These are phyloP conservation scores for Silurus glanis DNA, from an alignment of 2,113 vertebrate genomes.

Conservation along the genomic window DNA sequence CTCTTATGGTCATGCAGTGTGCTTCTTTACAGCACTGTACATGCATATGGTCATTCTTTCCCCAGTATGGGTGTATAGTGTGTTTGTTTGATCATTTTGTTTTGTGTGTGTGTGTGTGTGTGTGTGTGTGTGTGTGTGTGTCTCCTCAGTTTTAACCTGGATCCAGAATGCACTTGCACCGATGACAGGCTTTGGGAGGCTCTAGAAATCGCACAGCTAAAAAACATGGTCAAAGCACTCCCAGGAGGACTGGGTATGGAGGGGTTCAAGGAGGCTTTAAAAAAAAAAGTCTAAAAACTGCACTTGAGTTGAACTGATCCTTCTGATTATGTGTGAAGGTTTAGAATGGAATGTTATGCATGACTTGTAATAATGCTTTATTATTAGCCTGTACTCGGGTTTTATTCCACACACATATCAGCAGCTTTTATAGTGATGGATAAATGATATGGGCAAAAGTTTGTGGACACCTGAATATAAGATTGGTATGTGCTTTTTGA, in stretches of 20 bases:
- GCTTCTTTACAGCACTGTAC: not conserved
- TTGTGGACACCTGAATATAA: no score
- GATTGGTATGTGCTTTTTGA: no score
- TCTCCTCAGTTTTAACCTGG: constrained; percentile 87
- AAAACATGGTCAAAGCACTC: constrained; percentile 94
- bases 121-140: not conserved
- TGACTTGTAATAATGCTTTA: not conserved
- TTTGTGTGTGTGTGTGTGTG: not conserved
- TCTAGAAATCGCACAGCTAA: constrained; percentile 95
- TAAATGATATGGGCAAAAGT: no score
- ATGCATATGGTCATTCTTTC: not conserved
- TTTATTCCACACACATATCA: not conserved
- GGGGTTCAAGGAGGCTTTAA: not conserved
- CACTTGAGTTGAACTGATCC: not conserved
- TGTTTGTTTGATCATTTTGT: constrained; percentile 6
- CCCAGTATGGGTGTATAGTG: not conserved
- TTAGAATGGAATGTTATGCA: not conserved
- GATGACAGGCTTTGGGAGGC: constrained; percentile 97
- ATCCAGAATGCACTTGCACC: constrained; percentile 88
- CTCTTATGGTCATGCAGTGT: constrained; percentile 55
- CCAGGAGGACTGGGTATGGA: constrained; percentile 89
- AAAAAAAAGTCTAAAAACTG: not conserved
- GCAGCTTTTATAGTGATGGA: not conserved
- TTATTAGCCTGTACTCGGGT: not conserved
- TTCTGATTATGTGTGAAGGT: not conserved